phyloP scores from a whole-genome alignment of 1,140 invertebrate species.

The Hylaeus anthracinus region DNA sequence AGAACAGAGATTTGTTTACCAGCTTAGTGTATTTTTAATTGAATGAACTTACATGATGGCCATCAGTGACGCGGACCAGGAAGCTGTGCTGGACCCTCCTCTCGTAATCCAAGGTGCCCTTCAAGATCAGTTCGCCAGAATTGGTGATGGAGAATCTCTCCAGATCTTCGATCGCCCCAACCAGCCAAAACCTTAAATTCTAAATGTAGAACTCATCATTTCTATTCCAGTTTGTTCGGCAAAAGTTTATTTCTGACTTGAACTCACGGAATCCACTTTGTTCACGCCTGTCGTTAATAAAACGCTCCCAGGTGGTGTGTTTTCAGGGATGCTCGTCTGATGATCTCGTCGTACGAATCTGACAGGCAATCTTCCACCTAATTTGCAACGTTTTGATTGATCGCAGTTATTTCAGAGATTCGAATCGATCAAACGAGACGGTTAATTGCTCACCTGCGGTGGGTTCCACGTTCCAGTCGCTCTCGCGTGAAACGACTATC shows the following conservation, averaged over 20 bases:
- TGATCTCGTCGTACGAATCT: conserved; percentile 89
- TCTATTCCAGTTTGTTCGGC: background rate
- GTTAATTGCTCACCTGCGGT: conserved; percentile 69
- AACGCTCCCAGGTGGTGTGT: conserved; percentile 87
- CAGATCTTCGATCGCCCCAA: conserved; percentile 84
- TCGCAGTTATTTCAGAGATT: background rate
- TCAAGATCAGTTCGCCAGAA: conserved; percentile 90
- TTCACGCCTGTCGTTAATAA: conserved; percentile 83
- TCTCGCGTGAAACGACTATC: conserved; percentile 84
- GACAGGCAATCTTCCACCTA: conserved; percentile 78
- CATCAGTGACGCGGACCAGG: conserved; percentile 92
- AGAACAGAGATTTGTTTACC: background rate
- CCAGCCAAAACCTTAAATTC: conserved; percentile 84
- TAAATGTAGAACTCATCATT: conserved; percentile 52
- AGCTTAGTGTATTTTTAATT: background rate
- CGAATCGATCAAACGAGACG: too few species aligned
- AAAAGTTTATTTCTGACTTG: conserved; percentile 4
- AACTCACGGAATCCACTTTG: conserved; percentile 79
- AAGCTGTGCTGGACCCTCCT: conserved; percentile 87
- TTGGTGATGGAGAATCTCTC: conserved; percentile 88
- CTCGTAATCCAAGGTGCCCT: conserved; percentile 91
- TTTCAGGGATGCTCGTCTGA: conserved; percentile 87
- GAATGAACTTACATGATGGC: conserved; percentile 83
- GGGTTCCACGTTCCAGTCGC: conserved; percentile 70
- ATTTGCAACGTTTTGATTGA: conserved; percentile 16